These are phyloP conservation scores for Agrypnia vestita DNA, from an alignment of 1,140 invertebrate species.

Conservation along the genomic window DNA sequence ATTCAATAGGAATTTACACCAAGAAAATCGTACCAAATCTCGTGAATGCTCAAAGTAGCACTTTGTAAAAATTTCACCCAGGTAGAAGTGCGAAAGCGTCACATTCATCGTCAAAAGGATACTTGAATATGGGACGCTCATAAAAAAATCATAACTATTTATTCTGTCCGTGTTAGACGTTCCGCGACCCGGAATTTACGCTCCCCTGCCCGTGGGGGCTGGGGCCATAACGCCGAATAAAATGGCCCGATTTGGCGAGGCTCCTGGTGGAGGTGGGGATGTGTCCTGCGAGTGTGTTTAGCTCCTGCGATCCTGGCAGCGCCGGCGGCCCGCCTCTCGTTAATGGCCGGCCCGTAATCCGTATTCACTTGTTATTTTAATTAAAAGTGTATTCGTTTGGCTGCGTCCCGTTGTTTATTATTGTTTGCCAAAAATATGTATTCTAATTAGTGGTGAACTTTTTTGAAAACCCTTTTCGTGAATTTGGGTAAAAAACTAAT, in stretches of 20 bases:
- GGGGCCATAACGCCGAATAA: background rate
- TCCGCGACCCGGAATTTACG: background rate
- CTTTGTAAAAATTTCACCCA: too few relatives aligned
- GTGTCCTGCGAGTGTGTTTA: constrained; percentile 32
- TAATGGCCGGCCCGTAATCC: background rate
- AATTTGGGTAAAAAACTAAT: too few relatives aligned
- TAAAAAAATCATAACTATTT: background rate
- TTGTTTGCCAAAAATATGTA: too few relatives aligned
- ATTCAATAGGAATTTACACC: too few relatives aligned
- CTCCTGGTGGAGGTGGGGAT: constrained; percentile 1
- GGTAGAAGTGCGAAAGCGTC: too few relatives aligned
- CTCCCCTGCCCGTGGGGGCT: background rate
- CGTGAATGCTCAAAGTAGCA: too few relatives aligned
- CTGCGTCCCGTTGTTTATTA: background rate
- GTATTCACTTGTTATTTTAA: constrained; percentile 25
- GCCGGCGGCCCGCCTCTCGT: background rate
- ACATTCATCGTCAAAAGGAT: too few relatives aligned
- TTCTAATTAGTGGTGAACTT: too few relatives aligned
- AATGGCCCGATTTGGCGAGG: constrained; percentile 12
- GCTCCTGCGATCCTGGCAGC: background rate
- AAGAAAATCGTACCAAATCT: too few relatives aligned
- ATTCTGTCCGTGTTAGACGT: background rate
- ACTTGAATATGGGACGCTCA: too few relatives aligned
- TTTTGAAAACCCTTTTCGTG: too few relatives aligned
- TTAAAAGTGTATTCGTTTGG: constrained; percentile 27